A percentile compares a stretch with the other conserved stretches of the same genome.
Conservation (phyloP, 2,888 invertebrate genomes). For the Aquatica leii region DNA sequence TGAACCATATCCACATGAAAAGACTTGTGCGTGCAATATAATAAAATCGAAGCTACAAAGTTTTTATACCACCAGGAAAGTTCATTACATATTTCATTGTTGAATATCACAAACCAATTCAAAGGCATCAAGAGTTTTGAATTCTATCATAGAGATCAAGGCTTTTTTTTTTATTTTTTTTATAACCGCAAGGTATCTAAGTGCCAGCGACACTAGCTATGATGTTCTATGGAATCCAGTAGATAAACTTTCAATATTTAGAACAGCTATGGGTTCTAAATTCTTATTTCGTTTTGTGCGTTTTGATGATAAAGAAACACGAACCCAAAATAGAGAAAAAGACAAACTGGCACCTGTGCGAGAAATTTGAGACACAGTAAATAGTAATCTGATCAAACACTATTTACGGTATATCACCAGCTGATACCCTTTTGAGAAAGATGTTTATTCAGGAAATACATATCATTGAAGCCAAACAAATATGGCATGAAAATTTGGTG, state of each 20-base stretch:
- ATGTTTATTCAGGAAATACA: background rate
- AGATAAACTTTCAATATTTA: too few relatives aligned
- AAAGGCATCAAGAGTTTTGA: background rate
- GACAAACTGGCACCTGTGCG: background rate
- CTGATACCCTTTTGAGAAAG: background rate
- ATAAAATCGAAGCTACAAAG: constrained; percentile 8
- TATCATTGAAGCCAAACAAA: background rate
- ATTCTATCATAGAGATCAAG: background rate
- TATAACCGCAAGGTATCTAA: background rate
- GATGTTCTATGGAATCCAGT: too few relatives aligned
- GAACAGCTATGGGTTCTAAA: too few relatives aligned
- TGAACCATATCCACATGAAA: constrained; percentile 2
- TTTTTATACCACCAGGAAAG: background rate
- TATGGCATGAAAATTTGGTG: constrained; percentile 8
- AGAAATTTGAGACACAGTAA: background rate
- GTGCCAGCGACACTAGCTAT: too few relatives aligned
- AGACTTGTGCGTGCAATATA: constrained; percentile 1
- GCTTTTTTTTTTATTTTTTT: background rate
- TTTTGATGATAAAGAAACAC: background rate
- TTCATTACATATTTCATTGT: background rate
- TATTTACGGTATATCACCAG: background rate
- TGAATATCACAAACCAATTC: background rate
- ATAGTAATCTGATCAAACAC: background rate
- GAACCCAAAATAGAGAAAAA: background rate
- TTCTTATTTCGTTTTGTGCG: background rate